Base-by-base conservation (phyloP, 2,888 invertebrate species). In the Allophyes oxyacanthae region DNA sequence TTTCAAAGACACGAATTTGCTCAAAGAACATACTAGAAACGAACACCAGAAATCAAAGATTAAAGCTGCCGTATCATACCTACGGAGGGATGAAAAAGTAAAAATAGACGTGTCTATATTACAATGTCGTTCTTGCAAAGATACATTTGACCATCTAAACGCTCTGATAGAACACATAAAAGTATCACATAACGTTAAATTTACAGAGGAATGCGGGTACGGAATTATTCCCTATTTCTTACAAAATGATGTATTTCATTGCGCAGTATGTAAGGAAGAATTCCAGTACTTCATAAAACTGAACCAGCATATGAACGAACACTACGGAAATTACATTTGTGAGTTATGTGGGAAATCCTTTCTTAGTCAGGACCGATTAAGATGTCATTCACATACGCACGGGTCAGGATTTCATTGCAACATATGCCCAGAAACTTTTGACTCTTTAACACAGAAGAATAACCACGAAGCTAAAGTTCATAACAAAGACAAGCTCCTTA, bases 261-360 rank as follows among this genome's bases (percentile, higher is more conserved):
- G 94, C 69, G 90, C 89, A 0, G 59, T 91, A 0, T 94, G 94
- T 46, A 69, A 71, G 0, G 78, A 85, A 45, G 66, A 78, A 0
- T 93, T 92, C 44, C 83, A 87, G 28, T 93, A 91, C 53, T 94
- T 92, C 44, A 84, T 88, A 4, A 93, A 89, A 58, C 59, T 93
- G 0, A 94, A 93, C 44, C 90, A 92, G 46, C 94, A 94, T 48
- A 93, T 94, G 92, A 94, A 94, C 51, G 70, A 77, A 5, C 94
- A 94, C 57, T 94, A 72, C 45, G 90, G 89, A 0, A 82, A 79
- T 51, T 92, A 89, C 28, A 81, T 93, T 0, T 94, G 94, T 52
- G 93, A 93, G 32, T 30, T 82, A 0, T 94, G 94, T 45, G 94
- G 94, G 0, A 92, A 91, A 52, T 87, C 88, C 0, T 94, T 93